These are phyloP conservation scores for Miniopterus natalensis DNA, from an alignment of 2,113 vertebrate species.

Conservation along the genomic window DNA sequence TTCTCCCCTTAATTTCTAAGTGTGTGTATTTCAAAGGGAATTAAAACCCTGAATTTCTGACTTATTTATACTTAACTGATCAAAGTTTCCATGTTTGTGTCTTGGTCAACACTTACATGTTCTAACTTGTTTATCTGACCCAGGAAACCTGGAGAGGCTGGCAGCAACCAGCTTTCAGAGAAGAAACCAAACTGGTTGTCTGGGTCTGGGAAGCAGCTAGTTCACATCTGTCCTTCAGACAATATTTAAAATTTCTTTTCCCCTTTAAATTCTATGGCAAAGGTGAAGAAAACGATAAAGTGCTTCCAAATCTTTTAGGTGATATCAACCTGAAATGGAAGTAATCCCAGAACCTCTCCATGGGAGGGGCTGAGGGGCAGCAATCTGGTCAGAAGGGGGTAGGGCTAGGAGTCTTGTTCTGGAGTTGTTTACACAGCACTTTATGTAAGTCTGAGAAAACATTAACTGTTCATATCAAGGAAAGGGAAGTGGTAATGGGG, in stretches of 20 bases:
- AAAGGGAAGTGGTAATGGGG: neutral
- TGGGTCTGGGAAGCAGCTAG: neutral
- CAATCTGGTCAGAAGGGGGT: neutral
- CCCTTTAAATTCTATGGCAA: constrained; percentile 20
- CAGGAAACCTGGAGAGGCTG: neutral
- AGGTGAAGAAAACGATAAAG: neutral
- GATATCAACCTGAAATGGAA: neutral
- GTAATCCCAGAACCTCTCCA: neutral
- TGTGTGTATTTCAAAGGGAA: constrained; percentile 64
- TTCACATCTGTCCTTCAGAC: neutral
- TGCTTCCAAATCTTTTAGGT: neutral
- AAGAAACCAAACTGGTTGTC: constrained; percentile 1
- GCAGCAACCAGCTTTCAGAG: neutral
- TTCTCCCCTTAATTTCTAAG: constrained; percentile 39
- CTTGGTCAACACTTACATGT: constrained; percentile 10
- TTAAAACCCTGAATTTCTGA: constrained; percentile 64
- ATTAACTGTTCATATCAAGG: neutral
- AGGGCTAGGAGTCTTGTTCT: neutral
- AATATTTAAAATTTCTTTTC: neutral
- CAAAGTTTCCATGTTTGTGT: constrained; percentile 43
- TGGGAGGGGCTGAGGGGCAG: neutral
- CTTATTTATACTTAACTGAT: constrained; percentile 60
- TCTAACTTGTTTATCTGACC: constrained; percentile 58
- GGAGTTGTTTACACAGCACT: neutral
- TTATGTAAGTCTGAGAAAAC: neutral